Evolutionary conservation across 2,113 vertebrate genomes (phyloP).

Genomic region (Macquaria australasica): DNA sequence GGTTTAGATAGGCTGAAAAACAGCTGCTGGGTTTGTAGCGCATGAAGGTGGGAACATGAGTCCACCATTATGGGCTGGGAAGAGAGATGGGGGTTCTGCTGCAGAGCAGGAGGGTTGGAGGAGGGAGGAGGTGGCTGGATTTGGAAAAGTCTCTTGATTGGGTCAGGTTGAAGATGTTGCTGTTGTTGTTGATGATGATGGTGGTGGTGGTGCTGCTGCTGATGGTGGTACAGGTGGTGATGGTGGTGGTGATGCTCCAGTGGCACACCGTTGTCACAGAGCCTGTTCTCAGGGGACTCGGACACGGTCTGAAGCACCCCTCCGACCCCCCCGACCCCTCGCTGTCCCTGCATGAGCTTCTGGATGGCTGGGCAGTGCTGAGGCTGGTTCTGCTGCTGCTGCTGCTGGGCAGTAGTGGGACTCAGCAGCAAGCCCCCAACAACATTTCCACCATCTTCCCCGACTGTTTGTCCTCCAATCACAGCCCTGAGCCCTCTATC

Average conservation of each 20-base stretch:
- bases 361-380: slow-evolving; percentile 91
- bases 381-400: slow-evolving; percentile 41
- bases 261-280: slow-evolving; percentile 82
- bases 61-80: slow-evolving; percentile 38
- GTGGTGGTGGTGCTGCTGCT: slow-evolving; percentile 43
- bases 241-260: slow-evolving; percentile 70
- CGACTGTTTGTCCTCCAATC: neutral
- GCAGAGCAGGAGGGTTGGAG: slow-evolving; percentile 47
- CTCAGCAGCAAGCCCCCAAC: slow-evolving; percentile 24
- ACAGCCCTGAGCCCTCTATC: slow-evolving; percentile 17
- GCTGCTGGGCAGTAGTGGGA: neutral
- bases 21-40: slow-evolving; percentile 71
- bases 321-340: slow-evolving; percentile 57
- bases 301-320: slow-evolving; percentile 86
- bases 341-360: slow-evolving; percentile 90
- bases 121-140: slow-evolving; percentile 55
- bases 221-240: slow-evolving; percentile 50
- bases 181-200: slow-evolving; percentile 52
- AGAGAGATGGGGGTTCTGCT: slow-evolving; percentile 58
- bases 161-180: slow-evolving; percentile 66
- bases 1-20: slow-evolving; percentile 75
- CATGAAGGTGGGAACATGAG: slow-evolving; percentile 64
- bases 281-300: slow-evolving; percentile 87
- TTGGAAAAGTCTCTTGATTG: slow-evolving; percentile 86
- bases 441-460: slow-evolving; percentile 12